Conservation (phyloP, 2,888 invertebrate genomes). For the Hirtodrosophila histrioides region DNA sequence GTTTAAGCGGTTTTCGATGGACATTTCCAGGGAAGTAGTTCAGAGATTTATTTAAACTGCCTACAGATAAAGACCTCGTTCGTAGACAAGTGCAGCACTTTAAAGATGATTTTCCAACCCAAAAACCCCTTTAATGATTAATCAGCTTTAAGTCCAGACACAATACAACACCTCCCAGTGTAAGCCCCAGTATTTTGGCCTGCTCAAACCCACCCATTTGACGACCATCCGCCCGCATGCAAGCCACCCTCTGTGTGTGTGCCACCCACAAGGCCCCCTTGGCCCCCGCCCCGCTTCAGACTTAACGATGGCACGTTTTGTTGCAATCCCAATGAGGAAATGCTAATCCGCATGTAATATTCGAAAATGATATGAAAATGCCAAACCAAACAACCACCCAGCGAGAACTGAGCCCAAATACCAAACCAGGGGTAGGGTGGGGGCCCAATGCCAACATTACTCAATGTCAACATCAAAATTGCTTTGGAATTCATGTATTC, state of each 20-base stretch:
- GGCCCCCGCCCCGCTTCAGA: constrained; percentile 10
- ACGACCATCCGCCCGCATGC: constrained; percentile 32
- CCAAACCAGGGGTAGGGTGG: constrained; percentile 14
- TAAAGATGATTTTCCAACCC: constrained; percentile 14
- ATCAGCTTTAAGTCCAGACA: constrained; percentile 15
- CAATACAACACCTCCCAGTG: constrained; percentile 14
- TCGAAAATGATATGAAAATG: constrained; percentile 80
- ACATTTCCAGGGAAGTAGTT: no score
- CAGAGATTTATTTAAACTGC: no score
- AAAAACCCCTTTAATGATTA: constrained; percentile 38
- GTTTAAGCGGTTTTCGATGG: no score
- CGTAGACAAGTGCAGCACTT: background rate
- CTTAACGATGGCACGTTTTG: constrained; percentile 71
- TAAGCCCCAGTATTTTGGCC: constrained; percentile 3
- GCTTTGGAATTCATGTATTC: constrained; percentile 81
- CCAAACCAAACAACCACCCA: constrained; percentile 78
- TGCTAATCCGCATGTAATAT: constrained; percentile 82
- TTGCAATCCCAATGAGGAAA: constrained; percentile 74
- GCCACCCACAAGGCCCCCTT: constrained; percentile 32
- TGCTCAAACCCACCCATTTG: constrained; percentile 34
- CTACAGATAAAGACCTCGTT: no score
- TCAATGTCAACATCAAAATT: constrained; percentile 80
- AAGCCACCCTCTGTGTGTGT: constrained; percentile 55
- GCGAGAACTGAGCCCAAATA: constrained; percentile 22
- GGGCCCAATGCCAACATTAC: constrained; percentile 69